Evolutionary conservation across 2,113 vertebrate species (phyloP), one percentile per base, ranked within the genome.

Genomic region (Cyanoderma ruficeps): DNA sequence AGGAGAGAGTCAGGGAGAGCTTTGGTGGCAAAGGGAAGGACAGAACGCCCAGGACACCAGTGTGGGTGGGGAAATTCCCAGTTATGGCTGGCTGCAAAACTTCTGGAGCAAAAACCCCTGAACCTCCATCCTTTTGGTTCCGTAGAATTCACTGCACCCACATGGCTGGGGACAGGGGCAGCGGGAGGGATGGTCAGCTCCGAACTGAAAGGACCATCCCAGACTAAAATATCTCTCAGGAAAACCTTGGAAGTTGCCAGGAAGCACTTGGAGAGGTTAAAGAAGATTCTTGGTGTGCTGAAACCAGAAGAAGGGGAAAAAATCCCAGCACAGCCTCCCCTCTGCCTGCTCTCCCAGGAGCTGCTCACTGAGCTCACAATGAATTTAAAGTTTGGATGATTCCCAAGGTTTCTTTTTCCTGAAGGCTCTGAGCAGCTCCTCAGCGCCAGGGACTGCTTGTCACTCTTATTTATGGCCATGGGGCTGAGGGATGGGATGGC

Each of bases 1-100:
- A 92, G 71, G 64, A 97, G 39, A 94, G 60, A 79, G 41, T 16
- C 50, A 50, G 57, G n/a, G 35, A 86, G 64, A 91, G 59, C 31
- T 64, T 50, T 67, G 56, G 42, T 41, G 61, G 47, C 31, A 47
- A 44, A 61, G 10, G 47, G 35, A 49, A 86, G 39, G 39, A 13
- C 6, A 65, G 50, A 87, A 44, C 3, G 13, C 13, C n/a, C 42
- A 0, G 4, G 68, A 39, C 35, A 69, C 7, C 64, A 11, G 6
- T 3, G 6, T 6, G 8, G 21, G 17, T 1, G 8, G 21, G 33
- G 83, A 30, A 61, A 83, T 46, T 63, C 76, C 56, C 63, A 53
- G 9, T 19, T 44, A 13, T 0, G 3, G 22, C 41, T 35, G 27
- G 41, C 41, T 69, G 79, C 19, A 74, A 65, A 41, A 37, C 3